Base-by-base conservation (phyloP, 2,113 vertebrate species). In the Hucho hucho region DNA sequence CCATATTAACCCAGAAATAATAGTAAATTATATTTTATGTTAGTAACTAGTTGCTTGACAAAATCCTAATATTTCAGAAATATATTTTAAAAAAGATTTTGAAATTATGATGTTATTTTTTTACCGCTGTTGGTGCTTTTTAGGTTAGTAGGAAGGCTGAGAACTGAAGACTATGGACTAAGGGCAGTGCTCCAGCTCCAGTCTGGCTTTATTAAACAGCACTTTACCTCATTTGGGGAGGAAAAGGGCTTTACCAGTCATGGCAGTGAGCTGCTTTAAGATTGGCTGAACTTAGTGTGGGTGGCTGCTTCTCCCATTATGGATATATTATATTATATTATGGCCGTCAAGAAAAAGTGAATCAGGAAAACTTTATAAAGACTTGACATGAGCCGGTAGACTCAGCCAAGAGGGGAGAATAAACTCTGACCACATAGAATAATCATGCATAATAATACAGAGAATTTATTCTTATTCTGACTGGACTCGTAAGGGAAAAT, bases 141-240 rank as follows among this genome's bases (percentile, higher is more conserved):
- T 29, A 5, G 29, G 29, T 29, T 29, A 29, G 29, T 6, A 9
- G 0, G 37, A 9, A 11, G 37, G 37, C 37, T 43, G 9, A 43
- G 9, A 9, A 11, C 9, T 43, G 64, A 76, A 73, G 73, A 68
- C 75, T 3, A 28, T 2, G 49, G 14, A 6, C 70, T 70, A 69
- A 65, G 69, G 64, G 70, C 82, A 76, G 61, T 18, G 46, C 16
- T 53, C n/a, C 29, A 70, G 12, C 14, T 66, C 53, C 56, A 37
- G 28, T 75, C 77, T 76, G 64, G 61, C 46, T 75, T 77, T 79
- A 84, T 73, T 43, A 61, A 71, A 53, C 28, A 58, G n/a, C 12
- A 65, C 71, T 25, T 49, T 18, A 61, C 47, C 72, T 26, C 28
- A 20, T 67, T 73, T 53, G 20, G 26, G 63, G 29, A 26, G 73